Percentiles rank a stretch among this genome's conserved stretches.
These are phyloP conservation scores for Exephanes ischioxanthus DNA, from an alignment of 2,888 invertebrate species.

Conservation along the genomic window DNA sequence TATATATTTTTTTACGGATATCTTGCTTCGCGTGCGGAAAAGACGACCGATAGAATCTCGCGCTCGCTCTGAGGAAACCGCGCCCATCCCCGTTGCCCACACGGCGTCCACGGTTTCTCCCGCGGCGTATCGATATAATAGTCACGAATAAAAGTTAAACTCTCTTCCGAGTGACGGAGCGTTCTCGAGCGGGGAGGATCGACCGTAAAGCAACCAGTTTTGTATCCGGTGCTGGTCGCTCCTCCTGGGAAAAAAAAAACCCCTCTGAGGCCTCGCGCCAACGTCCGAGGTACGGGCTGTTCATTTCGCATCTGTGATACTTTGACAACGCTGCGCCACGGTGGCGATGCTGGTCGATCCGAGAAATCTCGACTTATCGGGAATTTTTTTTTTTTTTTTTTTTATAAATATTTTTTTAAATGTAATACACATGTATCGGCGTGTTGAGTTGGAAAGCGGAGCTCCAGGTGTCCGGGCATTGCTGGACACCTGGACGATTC, in stretches of 20 bases:
- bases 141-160: conserved; percentile 50
- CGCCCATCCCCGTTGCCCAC: conserved; percentile 21
- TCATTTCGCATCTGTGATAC: background rate
- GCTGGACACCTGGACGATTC: conserved; percentile 14
- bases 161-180: conserved; percentile 48
- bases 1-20: background rate
- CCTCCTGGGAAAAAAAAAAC: conserved; percentile 24
- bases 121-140: conserved; percentile 24
- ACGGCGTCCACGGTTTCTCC: conserved; percentile 13
- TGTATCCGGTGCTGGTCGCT: conserved; percentile 58
- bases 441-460: conserved; percentile 20
- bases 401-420: background rate
- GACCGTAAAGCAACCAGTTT: conserved; percentile 62
- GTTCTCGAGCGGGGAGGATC: conserved; percentile 10
- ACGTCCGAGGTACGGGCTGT: conserved; percentile 9
- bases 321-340: background rate
- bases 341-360: background rate
- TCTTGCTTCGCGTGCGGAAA: background rate
- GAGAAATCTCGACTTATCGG: background rate
- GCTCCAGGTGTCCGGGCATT: conserved; percentile 31
- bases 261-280: conserved; percentile 4
- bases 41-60: background rate
- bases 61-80: conserved; percentile 5
- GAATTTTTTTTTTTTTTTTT: background rate
- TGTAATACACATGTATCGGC: background rate